Percentiles rank a stretch among this genome's conserved stretches.
Conservation (phyloP, 2,797 vertebrate species). For the Intellagama lesueurii region DNA sequence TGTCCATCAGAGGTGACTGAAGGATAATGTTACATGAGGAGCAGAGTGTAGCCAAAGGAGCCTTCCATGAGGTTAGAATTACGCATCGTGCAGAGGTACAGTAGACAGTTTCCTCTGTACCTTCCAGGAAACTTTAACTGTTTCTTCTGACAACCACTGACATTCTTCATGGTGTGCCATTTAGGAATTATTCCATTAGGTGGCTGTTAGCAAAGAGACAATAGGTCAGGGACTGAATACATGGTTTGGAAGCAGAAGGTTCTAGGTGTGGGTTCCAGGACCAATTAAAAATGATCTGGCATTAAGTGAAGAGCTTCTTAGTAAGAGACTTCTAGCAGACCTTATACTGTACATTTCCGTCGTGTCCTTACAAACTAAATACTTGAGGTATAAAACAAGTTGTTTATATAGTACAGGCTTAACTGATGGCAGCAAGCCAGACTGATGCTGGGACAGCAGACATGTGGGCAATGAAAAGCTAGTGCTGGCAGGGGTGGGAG, state of each 20-base stretch:
- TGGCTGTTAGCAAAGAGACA: background rate
- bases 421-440: background rate
- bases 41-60: background rate
- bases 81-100: background rate
- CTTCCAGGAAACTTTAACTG: background rate
- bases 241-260: background rate
- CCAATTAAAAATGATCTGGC: background rate
- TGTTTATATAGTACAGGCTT: background rate
- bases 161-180: background rate
- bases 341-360: too few species aligned
- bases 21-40: background rate
- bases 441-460: background rate
- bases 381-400: background rate
- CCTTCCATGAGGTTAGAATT: background rate
- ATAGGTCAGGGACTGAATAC: background rate
- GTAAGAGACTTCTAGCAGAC: background rate
- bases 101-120: background rate
- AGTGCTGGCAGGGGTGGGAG: background rate
- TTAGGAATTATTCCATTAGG: too few species aligned
- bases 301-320: background rate
- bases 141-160: background rate
- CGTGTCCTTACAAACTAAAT: background rate
- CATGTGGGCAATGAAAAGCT: background rate
- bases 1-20: background rate
- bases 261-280: background rate